Evolutionary conservation across 2,797 vertebrate genomes (phyloP).

Genomic region (Columba guinea): DNA sequence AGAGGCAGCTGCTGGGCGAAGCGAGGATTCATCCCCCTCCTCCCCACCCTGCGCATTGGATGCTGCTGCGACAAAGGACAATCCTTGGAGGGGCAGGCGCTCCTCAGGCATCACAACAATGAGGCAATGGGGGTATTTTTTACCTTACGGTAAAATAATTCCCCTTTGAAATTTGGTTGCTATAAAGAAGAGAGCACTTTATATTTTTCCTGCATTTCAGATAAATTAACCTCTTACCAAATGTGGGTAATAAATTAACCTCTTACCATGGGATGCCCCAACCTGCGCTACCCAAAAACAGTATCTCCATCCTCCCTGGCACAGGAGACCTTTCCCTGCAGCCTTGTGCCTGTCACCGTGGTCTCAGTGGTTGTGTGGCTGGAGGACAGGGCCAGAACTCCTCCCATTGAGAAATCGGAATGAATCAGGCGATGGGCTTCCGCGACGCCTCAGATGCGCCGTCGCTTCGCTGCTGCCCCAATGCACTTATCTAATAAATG

Average conservation of each 20-base stretch:
- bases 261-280: rapidly evolving
- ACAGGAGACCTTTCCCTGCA: rapidly evolving
- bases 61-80: not conserved
- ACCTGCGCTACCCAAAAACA: rapidly evolving
- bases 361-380: not conserved
- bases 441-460: not conserved
- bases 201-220: rapidly evolving
- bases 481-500: not conserved
- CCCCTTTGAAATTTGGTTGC: not conserved
- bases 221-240: not conserved
- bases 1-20: not conserved
- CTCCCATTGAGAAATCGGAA: not conserved
- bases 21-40: not conserved
- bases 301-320: not conserved
- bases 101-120: rapidly evolving
- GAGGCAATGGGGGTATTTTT: rapidly evolving
- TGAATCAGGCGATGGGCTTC: not conserved
- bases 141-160: not conserved
- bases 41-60: not conserved
- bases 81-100: not conserved
- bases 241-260: no score
- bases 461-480: not conserved
- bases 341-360: not conserved
- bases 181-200: rapidly evolving
- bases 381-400: not conserved